Evolutionary conservation across 2,113 vertebrate genomes (phyloP), one percentile per base, ranked within the genome.

Genomic region (Holacanthus passer): DNA sequence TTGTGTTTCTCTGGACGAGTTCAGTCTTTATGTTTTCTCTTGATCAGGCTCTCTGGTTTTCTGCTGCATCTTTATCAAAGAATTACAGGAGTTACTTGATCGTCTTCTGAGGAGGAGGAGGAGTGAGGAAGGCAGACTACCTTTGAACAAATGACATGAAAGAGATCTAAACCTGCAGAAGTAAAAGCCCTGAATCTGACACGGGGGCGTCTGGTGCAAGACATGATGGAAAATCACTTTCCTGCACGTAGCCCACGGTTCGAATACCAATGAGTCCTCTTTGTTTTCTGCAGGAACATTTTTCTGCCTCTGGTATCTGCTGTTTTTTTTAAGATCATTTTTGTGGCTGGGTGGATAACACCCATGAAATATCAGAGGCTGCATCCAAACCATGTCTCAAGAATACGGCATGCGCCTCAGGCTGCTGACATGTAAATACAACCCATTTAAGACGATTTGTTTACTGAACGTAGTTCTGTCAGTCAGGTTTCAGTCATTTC

Each of bases 361-460:
- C 29, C 5, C 62, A 41, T 70, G 39, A 53, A 24, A 69, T 75
- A 59, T 79, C 13, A 17, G 9, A 50, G 31, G 37, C 24, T 70
- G 17, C 24, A 55, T 67, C 32, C 53, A 63, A 67, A 39, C 16
- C 43, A 16, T 5, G 56, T 65, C 55, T 78, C 16, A 47, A 43
- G 43, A 16, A 10, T 14, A n/a, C 59, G 55, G 67, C 65, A 52
- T 56, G 52, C 13, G 24, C 73, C 73, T 48, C 68, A 1, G 79
- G 79, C 85, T 55, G 53, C 20, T 4, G 16, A 29, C 35, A 48
- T 77, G 41, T 63, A 70, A 77, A 83, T 78, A 31, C 37, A 43
- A n/a, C n/a, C 35, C 9, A 14, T 50, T 32, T 45, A 17, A 73
- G 43, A 59, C 7, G 43, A 31, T 73, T 60, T 69, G 62, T 82